Base-by-base conservation (phyloP, 1,140 invertebrate genomes). In the Plutomurus gul region DNA sequence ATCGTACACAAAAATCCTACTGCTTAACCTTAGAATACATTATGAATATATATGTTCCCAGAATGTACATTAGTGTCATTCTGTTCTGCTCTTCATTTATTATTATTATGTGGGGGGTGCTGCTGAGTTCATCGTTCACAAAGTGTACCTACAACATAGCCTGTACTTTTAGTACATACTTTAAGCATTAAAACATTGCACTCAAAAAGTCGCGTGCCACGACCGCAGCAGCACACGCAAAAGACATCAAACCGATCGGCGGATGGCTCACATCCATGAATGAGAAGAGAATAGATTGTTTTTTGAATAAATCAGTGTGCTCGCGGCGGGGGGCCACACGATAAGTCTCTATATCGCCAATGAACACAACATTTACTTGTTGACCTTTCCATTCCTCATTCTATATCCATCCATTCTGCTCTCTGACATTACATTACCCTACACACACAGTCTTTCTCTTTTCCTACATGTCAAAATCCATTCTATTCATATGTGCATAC, bases 281-380 rank as follows among this genome's bases (percentile, higher is more conserved):
- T 65, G 56, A 65, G 27, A 60, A 60, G 56, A 65, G 56, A n/a
- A n/a, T n/a, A 65, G 27, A 65, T 65, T 65, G 56, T 65, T 65
- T 65, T 65, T 65, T 65, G 56, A 65, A 65, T 65, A 65, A 65
- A 65, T 65, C 56, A 65, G 56, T 27, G 39, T 43, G n/a, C n/a
- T 3, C 11, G 39, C 2, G n/a, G n/a, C n/a, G n/a, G 11, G 39
- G 39, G 39, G 11, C n/a, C n/a, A 43, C n/a, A n/a, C 7, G 39
- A 43, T 43, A 43, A 43, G 39, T 10, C 39, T 43, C 10, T 1
- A 13, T 43, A 43, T 43, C n/a, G 2, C n/a, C 1, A 10, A 43
- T 43, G 11, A 10, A 43, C 7, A 43, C n/a, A 43, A n/a, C 56
- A 65, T 65, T 65, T 65, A 65, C 56, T 65, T 65, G 56, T 65